These are phyloP conservation scores for Cheilosia variabilis DNA, from an alignment of 2,888 invertebrate species.

Conservation along the genomic window DNA sequence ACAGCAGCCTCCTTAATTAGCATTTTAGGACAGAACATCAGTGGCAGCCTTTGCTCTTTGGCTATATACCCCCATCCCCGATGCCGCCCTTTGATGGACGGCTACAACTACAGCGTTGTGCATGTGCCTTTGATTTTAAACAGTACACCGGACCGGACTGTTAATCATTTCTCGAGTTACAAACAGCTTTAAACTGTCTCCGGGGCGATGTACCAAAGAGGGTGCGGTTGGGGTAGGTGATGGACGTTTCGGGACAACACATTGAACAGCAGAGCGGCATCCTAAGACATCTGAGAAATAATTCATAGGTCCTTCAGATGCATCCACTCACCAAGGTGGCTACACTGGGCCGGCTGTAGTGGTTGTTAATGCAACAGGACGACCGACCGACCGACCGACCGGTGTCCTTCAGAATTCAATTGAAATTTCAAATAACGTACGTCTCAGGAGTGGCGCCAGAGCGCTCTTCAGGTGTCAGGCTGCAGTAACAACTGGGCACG, in stretches of 20 bases:
- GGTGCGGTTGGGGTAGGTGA: slow-evolving; percentile 26
- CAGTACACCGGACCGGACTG: slow-evolving; percentile 64
- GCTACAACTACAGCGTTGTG: slow-evolving; percentile 5
- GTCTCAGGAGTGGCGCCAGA: not conserved
- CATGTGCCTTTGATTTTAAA: slow-evolving; percentile 67
- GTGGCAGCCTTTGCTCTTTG: slow-evolving; percentile 20
- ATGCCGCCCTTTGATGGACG: not conserved
- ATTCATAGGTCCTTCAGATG: slow-evolving; percentile 71
- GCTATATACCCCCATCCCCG: not conserved
- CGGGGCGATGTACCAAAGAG: slow-evolving; percentile 24
- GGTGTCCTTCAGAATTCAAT: slow-evolving; percentile 60
- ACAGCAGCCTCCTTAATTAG: slow-evolving; percentile 74
- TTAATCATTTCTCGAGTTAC: slow-evolving; percentile 73
- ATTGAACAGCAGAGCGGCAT: slow-evolving; percentile 58
- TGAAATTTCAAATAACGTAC: slow-evolving; percentile 54
- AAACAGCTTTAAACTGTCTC: slow-evolving; percentile 73
- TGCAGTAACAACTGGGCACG: slow-evolving; percentile 7
- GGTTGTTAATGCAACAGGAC: slow-evolving; percentile 70
- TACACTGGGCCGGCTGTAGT: slow-evolving; percentile 2
- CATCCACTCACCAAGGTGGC: slow-evolving; percentile 49
- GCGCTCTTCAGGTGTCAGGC: slow-evolving; percentile 3
- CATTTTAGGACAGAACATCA: slow-evolving; percentile 73
- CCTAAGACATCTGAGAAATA: slow-evolving; percentile 65
- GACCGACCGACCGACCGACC: not conserved
- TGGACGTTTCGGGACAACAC: slow-evolving; percentile 61